A percentile compares a stretch with the other conserved stretches of the same genome.
Conservation (phyloP, 2,797 vertebrate genomes). For the Pogoniulus pusillus region DNA sequence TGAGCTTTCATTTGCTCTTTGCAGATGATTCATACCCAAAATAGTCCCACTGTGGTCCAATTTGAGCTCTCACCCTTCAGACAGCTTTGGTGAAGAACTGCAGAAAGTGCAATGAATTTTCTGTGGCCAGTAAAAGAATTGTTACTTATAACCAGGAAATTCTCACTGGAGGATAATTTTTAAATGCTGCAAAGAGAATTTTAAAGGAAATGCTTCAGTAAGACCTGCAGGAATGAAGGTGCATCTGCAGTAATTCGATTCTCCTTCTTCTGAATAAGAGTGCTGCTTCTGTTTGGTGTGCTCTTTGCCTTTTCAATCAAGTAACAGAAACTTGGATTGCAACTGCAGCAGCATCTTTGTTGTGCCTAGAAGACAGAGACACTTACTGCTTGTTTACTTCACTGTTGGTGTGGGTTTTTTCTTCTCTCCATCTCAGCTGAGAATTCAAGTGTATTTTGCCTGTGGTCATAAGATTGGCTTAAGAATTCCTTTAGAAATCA, state of each 20-base stretch:
- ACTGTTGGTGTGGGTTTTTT: background rate
- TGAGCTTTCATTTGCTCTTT: conserved; percentile 3
- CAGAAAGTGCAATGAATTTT: background rate
- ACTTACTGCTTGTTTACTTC: background rate
- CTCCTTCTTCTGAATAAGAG: background rate
- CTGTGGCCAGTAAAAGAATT: background rate
- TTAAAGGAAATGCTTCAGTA: background rate
- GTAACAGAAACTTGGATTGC: background rate
- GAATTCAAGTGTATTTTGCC: background rate
- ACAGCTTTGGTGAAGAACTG: background rate
- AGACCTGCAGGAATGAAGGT: background rate
- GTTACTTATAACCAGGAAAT: background rate
- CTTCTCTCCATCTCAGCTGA: background rate
- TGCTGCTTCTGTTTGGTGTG: background rate
- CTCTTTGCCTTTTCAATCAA: background rate
- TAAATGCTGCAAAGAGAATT: background rate
- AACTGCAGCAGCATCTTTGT: background rate
- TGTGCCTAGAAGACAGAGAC: background rate
- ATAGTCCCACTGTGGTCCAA: background rate
- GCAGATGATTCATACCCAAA: background rate
- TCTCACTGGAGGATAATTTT: background rate
- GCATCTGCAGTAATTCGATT: background rate
- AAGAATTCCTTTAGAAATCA: background rate
- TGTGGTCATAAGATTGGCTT: background rate
- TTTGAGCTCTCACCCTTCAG: background rate